A percentile compares a stretch with the other conserved stretches of the same genome.
Evolutionary conservation across 2,888 invertebrate species (phyloP).

Genomic region (Pandemis cinnamomeana): DNA sequence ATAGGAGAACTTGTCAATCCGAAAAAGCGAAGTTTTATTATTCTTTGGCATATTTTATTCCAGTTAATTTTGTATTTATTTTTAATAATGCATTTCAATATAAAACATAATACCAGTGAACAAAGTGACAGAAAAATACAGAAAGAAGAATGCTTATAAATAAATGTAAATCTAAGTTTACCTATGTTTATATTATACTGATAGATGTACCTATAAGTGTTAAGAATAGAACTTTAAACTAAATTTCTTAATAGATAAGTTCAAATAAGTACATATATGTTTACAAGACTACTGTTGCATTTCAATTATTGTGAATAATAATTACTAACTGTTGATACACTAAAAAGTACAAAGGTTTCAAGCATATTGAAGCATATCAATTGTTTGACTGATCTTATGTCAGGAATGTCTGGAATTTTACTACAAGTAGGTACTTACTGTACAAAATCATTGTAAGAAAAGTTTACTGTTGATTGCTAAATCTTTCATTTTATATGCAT

Average conservation of each 20-base stretch:
- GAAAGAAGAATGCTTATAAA: conserved; percentile 4
- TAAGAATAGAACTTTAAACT: conserved; percentile 24
- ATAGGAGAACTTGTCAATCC: neutral
- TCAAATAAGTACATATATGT: conserved; percentile 29
- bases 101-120: neutral
- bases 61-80: neutral
- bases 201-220: conserved; percentile 29
- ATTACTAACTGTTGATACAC: conserved; percentile 36
- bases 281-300: conserved; percentile 39
- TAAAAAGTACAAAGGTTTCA: conserved; percentile 63
- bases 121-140: conserved; percentile 1
- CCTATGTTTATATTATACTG: conserved; percentile 22
- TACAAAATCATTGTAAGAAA: conserved; percentile 3
- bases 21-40: neutral
- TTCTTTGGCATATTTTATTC: neutral
- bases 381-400: conserved; percentile 50
- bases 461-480: neutral
- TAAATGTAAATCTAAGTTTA: conserved; percentile 20
- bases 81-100: neutral
- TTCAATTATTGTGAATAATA: conserved; percentile 35
- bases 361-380: conserved; percentile 57
- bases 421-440: neutral
- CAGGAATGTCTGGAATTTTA: conserved; percentile 25
- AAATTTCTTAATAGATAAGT: conserved; percentile 33
- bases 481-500: neutral